Evolutionary conservation across 2,888 invertebrate species (phyloP).

Genomic region (Microctonus brassicae): DNA sequence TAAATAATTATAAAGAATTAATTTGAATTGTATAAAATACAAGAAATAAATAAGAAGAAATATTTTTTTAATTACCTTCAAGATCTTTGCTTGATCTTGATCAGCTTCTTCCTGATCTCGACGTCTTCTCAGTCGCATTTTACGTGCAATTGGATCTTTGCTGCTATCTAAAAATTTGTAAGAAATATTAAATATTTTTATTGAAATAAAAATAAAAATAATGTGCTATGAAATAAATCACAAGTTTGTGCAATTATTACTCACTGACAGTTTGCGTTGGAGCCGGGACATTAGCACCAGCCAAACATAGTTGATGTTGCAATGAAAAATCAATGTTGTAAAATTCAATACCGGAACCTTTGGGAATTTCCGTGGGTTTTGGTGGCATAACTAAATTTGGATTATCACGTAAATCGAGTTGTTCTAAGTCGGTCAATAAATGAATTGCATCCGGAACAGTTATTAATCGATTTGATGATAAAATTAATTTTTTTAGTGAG

Average conservation of each 20-base stretch:
- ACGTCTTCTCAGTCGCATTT: constrained; percentile 88
- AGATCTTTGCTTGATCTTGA: constrained; percentile 88
- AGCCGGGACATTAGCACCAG: constrained; percentile 88
- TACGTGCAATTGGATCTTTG: constrained; percentile 95
- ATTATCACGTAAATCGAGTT: constrained; percentile 92
- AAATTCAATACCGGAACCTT: constrained; percentile 88
- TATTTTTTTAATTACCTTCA: constrained; percentile 73
- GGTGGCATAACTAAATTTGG: constrained; percentile 97
- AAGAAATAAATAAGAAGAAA: neutral
- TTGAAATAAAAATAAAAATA: constrained; percentile 13
- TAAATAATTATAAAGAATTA: constrained; percentile 3
- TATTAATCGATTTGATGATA: constrained; percentile 93
- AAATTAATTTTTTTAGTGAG: constrained; percentile 89
- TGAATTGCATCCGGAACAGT: constrained; percentile 98
- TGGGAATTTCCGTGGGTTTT: constrained; percentile 86
- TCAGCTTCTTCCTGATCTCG: constrained; percentile 86
- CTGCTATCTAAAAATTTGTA: constrained; percentile 73
- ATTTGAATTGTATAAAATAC: neutral
- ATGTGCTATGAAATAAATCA: neutral
- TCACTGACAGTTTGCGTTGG: constrained; percentile 79
- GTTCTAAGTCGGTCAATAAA: constrained; percentile 88
- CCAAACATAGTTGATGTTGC: constrained; percentile 92
- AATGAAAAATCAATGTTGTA: constrained; percentile 99
- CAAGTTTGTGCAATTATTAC: constrained; percentile 54
- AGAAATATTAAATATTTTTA: constrained; percentile 33